Percentiles rank a stretch among this genome's conserved stretches.
phyloP scores from a whole-genome alignment of 37 sponge, comb jelly and placozoan species.

The Geodia barretti region DNA sequence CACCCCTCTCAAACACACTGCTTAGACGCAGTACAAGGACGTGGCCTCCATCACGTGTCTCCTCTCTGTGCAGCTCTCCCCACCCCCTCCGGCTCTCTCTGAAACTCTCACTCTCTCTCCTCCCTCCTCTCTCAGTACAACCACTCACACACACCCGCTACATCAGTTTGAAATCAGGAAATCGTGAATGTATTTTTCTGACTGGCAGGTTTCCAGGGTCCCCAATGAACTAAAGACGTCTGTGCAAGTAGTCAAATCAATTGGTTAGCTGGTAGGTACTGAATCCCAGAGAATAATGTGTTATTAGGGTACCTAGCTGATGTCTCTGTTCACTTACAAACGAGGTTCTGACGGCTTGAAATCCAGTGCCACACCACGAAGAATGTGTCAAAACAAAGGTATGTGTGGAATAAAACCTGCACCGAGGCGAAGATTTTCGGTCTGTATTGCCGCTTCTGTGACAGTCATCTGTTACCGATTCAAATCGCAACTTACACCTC shows the following conservation, averaged over 20 bases:
- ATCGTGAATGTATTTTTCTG: background rate
- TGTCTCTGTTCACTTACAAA: background rate
- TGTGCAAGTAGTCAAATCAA: background rate
- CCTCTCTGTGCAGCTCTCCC: slow-evolving; percentile 30
- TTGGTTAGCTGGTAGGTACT: slow-evolving; percentile 16
- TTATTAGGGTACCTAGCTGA: too few species aligned
- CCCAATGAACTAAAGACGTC: background rate
- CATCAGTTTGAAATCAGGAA: too few species aligned
- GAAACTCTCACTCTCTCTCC: slow-evolving; percentile 15
- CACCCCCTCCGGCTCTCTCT: background rate
- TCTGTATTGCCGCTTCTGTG: too few species aligned
- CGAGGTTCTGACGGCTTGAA: slow-evolving; percentile 9
- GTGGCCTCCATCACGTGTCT: slow-evolving; percentile 26
- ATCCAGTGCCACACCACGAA: background rate
- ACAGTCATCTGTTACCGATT: too few species aligned
- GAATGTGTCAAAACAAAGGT: background rate
- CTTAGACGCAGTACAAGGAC: background rate
- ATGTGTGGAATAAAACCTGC: too few species aligned
- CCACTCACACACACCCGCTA: too few species aligned
- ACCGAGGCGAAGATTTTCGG: too few species aligned
- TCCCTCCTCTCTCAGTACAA: background rate
- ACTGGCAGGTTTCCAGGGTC: background rate
- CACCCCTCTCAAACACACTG: background rate
- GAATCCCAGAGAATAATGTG: too few species aligned
- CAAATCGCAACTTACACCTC: too few species aligned